A percentile compares a stretch with the other conserved stretches of the same genome.
Conservation (phyloP, 2,113 vertebrate species). For the Garra rufa region DNA sequence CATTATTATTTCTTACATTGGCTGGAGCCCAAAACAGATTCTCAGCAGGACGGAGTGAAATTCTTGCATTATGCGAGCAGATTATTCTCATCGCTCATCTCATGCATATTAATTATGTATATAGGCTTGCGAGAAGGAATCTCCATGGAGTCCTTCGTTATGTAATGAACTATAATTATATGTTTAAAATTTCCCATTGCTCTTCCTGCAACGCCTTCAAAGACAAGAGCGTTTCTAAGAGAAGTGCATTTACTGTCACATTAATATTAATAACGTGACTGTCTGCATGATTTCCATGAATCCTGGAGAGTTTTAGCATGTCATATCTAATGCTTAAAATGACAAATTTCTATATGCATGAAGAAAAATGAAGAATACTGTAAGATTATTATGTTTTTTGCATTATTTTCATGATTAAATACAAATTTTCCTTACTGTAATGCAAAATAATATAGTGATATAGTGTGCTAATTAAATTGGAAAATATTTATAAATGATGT, state of each 20-base stretch:
- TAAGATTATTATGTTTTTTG: not conserved
- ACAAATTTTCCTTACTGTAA: not conserved
- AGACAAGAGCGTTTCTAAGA: not conserved
- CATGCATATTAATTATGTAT: constrained; percentile 27
- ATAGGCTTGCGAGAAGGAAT: not conserved
- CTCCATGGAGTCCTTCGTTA: not conserved
- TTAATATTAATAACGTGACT: not conserved
- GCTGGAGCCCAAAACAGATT: not conserved
- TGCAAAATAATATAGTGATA: not conserved
- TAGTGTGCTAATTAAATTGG: not conserved
- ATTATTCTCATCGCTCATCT: constrained; percentile 25
- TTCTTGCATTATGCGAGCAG: not conserved
- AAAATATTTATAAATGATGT: not conserved
- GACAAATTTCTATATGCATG: no score
- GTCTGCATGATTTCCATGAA: not conserved
- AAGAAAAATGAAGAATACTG: not conserved
- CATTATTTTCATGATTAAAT: not conserved
- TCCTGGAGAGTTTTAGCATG: not conserved
- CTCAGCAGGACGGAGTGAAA: not conserved
- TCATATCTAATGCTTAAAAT: not conserved
- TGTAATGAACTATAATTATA: constrained; percentile 25
- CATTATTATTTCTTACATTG: not conserved
- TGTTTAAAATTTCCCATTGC: not conserved
- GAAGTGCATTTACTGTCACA: not conserved
- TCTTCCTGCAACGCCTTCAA: not conserved